Evolutionary conservation across 2,113 vertebrate species (phyloP), one percentile per base, ranked within the genome.

Genomic region (Nannobrachium achirus): DNA sequence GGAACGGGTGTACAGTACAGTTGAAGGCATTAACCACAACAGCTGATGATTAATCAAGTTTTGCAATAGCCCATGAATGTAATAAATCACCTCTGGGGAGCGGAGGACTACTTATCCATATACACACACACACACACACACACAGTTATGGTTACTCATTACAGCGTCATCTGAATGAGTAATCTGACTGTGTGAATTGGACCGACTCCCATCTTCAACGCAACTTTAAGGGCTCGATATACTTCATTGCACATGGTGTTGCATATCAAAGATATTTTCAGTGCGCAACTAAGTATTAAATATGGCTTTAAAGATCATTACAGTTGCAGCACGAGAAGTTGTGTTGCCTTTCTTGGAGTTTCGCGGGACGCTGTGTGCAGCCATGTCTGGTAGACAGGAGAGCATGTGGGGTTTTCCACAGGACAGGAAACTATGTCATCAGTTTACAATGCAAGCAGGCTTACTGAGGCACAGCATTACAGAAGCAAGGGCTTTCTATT

Each of bases 361-460:
- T 1, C 20, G 4, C 20, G 16, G 49, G 14, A 59, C 50, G 66
- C 71, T 86, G 84, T 87, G 84, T 83, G 85, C 87, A 71, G 70
- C 64, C 39, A 45, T 0, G 63, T 66, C 63, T 75, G 66, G 41
- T 56, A 76, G 69, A 56, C 15, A 15, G 33, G 10, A 48, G 60
- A 59, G 39, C 25, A 49, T 70, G 45, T 10, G 85, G 82, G 86
- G 86, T 55, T 87, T 88, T 88, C 83, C 86, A 53, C 42, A 19
- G 60, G 75, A 87, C 75, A 69, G 86, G 88, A 88, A 85, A 69
- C 71, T 41, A 85, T 80, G 79, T 64, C 44, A 50, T 75, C 69
- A 63, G 53, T 63, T 66, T 48, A 60, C 65, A 19, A 56, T 56
- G 73, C 60, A 62, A 59, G 66, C 60, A 56, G 2, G 59, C n/a